These are phyloP conservation scores for Schizopygopsis pylzovi DNA, from an alignment of 2,797 vertebrate species.

Conservation along the genomic window DNA sequence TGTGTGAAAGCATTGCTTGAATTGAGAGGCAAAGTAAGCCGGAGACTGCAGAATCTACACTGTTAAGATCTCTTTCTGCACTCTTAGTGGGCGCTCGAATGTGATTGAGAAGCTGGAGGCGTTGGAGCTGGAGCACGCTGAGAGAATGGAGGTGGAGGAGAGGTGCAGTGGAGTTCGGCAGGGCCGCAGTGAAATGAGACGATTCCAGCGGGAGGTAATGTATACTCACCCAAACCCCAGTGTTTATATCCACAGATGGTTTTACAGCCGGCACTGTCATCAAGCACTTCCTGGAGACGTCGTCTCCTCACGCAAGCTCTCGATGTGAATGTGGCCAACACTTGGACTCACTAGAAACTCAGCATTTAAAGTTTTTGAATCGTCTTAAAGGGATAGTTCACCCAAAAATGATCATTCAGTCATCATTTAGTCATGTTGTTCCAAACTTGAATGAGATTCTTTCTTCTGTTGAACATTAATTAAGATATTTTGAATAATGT, in stretches of 20 bases:
- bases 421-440: background rate
- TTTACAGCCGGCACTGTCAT: background rate
- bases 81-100: constrained; percentile 75
- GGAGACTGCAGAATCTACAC: background rate
- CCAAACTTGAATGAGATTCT: background rate
- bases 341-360: background rate
- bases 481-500: background rate
- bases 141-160: constrained; percentile 83
- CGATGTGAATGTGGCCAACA: background rate
- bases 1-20: background rate
- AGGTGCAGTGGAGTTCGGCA: constrained; percentile 69
- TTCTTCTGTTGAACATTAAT: background rate
- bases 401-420: background rate
- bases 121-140: constrained; percentile 82
- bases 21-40: background rate
- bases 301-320: background rate
- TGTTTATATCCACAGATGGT: background rate
- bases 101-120: constrained; percentile 87
- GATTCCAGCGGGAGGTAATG: constrained; percentile 67
- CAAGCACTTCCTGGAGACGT: background rate
- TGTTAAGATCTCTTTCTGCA: background rate
- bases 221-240: background rate
- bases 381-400: background rate
- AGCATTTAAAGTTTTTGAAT: background rate
- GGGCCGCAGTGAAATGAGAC: constrained; percentile 80